phyloP scores from a whole-genome alignment of 2,113 vertebrate genomes.

The Cygnus buccinator region DNA sequence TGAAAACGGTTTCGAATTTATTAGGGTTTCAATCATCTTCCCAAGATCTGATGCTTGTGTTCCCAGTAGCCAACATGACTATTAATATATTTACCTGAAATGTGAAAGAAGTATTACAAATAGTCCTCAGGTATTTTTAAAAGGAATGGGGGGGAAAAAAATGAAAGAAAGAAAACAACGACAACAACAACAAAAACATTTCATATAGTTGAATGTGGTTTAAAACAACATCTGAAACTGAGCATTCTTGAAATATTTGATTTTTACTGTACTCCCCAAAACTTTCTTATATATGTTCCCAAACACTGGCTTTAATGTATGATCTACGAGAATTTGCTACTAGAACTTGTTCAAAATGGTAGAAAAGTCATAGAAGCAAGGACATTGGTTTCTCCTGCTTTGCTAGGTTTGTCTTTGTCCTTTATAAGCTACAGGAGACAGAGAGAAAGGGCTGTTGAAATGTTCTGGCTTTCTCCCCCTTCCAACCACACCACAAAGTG shows the following conservation, averaged over 20 bases:
- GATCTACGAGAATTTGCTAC: neutral
- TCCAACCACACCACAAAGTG: neutral
- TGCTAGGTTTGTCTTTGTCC: neutral
- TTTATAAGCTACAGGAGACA: neutral
- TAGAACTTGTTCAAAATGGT: neutral
- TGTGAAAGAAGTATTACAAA: constrained; percentile 7
- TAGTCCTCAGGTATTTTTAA: neutral
- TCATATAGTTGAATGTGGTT: neutral
- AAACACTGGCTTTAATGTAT: neutral
- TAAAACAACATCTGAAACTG: neutral
- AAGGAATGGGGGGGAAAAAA: fast-evolving
- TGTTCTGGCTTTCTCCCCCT: neutral
- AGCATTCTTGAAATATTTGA: neutral
- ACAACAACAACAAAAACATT: neutral
- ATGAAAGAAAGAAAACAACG: neutral
- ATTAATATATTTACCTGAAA: constrained; percentile 35
- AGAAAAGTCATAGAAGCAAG: neutral
- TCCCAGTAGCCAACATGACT: neutral
- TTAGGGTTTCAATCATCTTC: constrained; percentile 53
- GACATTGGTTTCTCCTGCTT: neutral
- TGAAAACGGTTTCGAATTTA: constrained; percentile 68
- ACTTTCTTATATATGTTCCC: neutral
- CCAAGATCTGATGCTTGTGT: constrained; percentile 18
- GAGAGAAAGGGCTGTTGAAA: constrained; percentile 1
- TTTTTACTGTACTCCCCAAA: neutral